phyloP scores from a whole-genome alignment of 2,113 vertebrate genomes.

The Nibea coibor region DNA sequence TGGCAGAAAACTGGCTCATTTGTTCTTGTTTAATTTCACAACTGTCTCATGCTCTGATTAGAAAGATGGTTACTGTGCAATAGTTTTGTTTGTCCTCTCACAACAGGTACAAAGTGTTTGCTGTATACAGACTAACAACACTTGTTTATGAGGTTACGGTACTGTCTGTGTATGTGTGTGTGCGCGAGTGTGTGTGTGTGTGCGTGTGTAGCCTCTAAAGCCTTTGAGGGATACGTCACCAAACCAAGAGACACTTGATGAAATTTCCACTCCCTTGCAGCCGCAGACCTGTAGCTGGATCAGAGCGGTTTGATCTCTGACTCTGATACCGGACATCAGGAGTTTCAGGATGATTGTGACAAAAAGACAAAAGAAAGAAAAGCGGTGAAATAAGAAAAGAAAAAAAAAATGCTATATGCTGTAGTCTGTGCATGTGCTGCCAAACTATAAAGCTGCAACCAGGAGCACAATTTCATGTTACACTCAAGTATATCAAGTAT shows the following conservation, averaged over 20 bases:
- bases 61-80: slow-evolving; percentile 72
- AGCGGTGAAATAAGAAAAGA: slow-evolving; percentile 20
- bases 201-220: slow-evolving; percentile 55
- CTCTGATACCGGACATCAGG: slow-evolving; percentile 17
- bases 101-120: slow-evolving; percentile 74
- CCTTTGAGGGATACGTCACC: slow-evolving; percentile 51
- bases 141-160: slow-evolving; percentile 60
- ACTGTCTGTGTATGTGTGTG: slow-evolving; percentile 30
- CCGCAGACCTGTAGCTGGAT: slow-evolving; percentile 41
- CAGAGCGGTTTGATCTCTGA: slow-evolving; percentile 32
- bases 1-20: slow-evolving; percentile 52
- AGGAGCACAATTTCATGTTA: slow-evolving; percentile 82
- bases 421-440: slow-evolving; percentile 83
- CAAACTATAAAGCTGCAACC: slow-evolving; percentile 79
- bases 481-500: slow-evolving; percentile 70
- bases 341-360: slow-evolving; percentile 48
- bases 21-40: slow-evolving; percentile 62
- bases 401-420: slow-evolving; percentile 62
- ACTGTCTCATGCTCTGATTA: slow-evolving; percentile 65
- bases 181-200: slow-evolving; percentile 14
- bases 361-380: slow-evolving; percentile 8
- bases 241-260: slow-evolving; percentile 58
- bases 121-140: slow-evolving; percentile 64
- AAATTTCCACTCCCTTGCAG: slow-evolving; percentile 53
- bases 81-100: slow-evolving; percentile 71